These are phyloP conservation scores for Armadillidium nasatum DNA, from an alignment of 1,140 invertebrate species.

Conservation along the genomic window DNA sequence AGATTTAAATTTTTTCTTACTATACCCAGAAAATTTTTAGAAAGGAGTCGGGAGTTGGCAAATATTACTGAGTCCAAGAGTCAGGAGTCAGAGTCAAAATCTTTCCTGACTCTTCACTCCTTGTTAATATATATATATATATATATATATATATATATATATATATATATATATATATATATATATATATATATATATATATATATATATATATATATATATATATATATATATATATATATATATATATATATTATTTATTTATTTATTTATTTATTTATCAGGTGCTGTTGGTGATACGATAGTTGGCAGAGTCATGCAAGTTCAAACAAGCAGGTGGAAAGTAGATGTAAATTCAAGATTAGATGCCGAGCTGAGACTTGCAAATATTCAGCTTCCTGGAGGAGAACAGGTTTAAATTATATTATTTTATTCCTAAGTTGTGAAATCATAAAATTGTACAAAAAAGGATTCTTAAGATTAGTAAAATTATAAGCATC, in stretches of 20 bases:
- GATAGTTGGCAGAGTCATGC: slow-evolving; percentile 29
- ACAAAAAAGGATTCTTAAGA: neutral
- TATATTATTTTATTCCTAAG: neutral
- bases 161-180: too few relatives aligned
- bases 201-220: too few relatives aligned
- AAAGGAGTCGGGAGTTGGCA: neutral
- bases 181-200: too few relatives aligned
- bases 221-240: too few relatives aligned
- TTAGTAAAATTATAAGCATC: neutral
- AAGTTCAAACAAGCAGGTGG: slow-evolving; percentile 26
- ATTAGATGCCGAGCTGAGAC: slow-evolving; percentile 28
- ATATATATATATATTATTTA: too few relatives aligned
- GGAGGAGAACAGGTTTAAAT: slow-evolving; percentile 28
- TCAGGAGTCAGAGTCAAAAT: too few relatives aligned
- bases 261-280: slow-evolving; percentile 7
- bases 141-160: too few relatives aligned
- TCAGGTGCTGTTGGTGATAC: slow-evolving; percentile 28
- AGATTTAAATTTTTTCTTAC: too few relatives aligned
- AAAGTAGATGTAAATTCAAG: slow-evolving; percentile 30
- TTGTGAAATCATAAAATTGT: neutral
- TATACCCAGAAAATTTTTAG: too few relatives aligned
- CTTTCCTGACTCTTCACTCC: neutral
- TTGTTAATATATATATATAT: too few relatives aligned
- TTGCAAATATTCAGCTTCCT: slow-evolving; percentile 28
- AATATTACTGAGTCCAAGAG: slow-evolving; percentile 1